These are phyloP conservation scores for Helicoverpa assulta DNA, from an alignment of 2,888 invertebrate species.

Conservation along the genomic window DNA sequence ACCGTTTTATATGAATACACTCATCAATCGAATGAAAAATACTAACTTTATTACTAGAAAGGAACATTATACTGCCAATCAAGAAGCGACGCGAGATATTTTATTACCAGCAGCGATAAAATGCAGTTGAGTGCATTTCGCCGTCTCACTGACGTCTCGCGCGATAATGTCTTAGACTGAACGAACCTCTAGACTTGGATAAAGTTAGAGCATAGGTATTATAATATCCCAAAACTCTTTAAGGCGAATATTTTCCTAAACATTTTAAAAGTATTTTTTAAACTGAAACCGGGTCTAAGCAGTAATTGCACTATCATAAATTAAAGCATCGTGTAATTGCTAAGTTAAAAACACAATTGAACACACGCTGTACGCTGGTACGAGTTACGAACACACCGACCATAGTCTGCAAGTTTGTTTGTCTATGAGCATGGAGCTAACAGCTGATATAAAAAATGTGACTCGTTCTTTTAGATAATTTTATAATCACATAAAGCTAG, in stretches of 20 bases:
- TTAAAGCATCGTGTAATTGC: constrained; percentile 32
- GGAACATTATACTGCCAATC: constrained; percentile 42
- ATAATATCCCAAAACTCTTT: constrained; percentile 11
- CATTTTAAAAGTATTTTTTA: constrained; percentile 19
- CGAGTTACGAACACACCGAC: not conserved
- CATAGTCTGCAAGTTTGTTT: not conserved
- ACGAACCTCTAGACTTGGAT: constrained; percentile 22
- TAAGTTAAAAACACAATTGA: constrained; percentile 19
- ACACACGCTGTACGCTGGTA: constrained; percentile 14
- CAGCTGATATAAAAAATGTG: not conserved
- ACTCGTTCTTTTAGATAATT: not conserved
- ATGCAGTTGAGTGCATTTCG: constrained; percentile 45
- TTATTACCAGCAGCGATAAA: constrained; percentile 51
- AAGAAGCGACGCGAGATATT: constrained; percentile 43
- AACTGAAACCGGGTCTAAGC: constrained; percentile 9
- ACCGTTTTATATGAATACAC: constrained; percentile 4
- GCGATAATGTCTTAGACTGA: constrained; percentile 40
- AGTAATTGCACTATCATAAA: constrained; percentile 30
- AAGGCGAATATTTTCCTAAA: not conserved
- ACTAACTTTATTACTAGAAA: constrained; percentile 8
- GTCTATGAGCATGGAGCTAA: not conserved
- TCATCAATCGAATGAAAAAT: constrained; percentile 16
- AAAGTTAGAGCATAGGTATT: constrained; percentile 8
- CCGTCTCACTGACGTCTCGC: constrained; percentile 29
- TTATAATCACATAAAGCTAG: not conserved